Conservation (phyloP, 2,797 vertebrate species). For the Peromyscus aztecus region DNA sequence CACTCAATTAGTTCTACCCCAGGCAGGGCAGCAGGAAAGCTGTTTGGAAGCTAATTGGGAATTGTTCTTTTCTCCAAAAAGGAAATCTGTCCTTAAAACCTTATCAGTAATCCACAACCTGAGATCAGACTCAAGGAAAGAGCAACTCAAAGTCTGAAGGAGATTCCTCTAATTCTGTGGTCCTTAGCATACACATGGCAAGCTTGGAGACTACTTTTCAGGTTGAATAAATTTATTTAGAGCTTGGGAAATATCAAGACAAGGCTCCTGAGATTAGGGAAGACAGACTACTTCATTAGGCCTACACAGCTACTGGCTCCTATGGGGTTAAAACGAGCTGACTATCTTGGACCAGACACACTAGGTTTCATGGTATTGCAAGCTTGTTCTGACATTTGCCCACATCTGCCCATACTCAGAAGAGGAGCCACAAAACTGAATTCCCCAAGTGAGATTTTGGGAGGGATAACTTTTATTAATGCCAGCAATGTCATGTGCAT, state of each 20-base stretch:
- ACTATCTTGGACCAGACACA: background rate
- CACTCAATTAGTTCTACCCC: background rate
- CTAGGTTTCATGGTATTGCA: background rate
- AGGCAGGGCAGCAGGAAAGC: background rate
- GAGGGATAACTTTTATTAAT: slow-evolving; percentile 51
- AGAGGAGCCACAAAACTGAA: slow-evolving; percentile 52
- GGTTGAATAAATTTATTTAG: background rate
- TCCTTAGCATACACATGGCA: background rate
- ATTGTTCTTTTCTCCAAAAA: background rate
- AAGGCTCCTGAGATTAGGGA: slow-evolving; percentile 31
- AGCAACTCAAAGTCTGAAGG: background rate
- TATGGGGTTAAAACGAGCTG: slow-evolving; percentile 16
- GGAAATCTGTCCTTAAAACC: background rate
- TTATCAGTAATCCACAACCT: background rate
- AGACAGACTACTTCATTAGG: background rate
- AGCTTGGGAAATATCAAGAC: slow-evolving; percentile 29
- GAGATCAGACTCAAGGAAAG: background rate
- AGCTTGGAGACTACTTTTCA: background rate
- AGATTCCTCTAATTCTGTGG: background rate
- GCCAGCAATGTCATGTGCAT: slow-evolving; percentile 30
- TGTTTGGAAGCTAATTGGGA: background rate
- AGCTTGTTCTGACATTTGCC: background rate
- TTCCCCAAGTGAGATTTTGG: slow-evolving; percentile 38
- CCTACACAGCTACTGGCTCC: background rate
- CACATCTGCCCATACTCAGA: slow-evolving; percentile 37